phyloP scores from a whole-genome alignment of 2,113 vertebrate genomes.

The Silurus meridionalis region DNA sequence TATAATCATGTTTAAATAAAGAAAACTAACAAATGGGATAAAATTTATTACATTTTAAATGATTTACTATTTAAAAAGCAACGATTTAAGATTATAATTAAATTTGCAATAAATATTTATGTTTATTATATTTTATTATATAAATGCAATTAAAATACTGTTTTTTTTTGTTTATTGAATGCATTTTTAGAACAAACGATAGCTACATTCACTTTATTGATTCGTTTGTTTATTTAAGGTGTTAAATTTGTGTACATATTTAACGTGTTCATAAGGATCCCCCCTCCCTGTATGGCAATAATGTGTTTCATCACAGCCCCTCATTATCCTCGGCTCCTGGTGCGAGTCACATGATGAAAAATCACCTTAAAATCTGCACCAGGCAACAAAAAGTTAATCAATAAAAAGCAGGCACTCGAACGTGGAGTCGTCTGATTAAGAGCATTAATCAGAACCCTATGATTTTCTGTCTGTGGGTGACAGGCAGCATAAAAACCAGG shows the following conservation, averaged over 20 bases:
- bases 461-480: background rate
- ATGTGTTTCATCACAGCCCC: background rate
- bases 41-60: background rate
- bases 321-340: background rate
- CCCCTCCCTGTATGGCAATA: background rate
- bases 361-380: background rate
- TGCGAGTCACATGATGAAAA: background rate
- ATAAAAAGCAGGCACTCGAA: background rate
- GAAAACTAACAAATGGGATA: background rate
- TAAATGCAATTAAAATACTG: background rate
- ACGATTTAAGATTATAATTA: too few species aligned
- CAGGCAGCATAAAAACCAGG: conserved; percentile 6
- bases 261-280: background rate
- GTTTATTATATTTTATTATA: background rate
- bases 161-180: background rate
- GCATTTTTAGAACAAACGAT: too few species aligned
- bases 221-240: background rate
- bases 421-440: background rate
- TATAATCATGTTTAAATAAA: background rate
- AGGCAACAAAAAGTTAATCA: background rate
- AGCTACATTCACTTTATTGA: too few species aligned
- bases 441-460: conserved; percentile 5
- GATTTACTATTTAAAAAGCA: too few species aligned
- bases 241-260: background rate
- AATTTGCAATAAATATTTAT: too few species aligned